These are phyloP conservation scores for Sebastes cheni DNA, from an alignment of 2,797 vertebrate species.

Conservation along the genomic window DNA sequence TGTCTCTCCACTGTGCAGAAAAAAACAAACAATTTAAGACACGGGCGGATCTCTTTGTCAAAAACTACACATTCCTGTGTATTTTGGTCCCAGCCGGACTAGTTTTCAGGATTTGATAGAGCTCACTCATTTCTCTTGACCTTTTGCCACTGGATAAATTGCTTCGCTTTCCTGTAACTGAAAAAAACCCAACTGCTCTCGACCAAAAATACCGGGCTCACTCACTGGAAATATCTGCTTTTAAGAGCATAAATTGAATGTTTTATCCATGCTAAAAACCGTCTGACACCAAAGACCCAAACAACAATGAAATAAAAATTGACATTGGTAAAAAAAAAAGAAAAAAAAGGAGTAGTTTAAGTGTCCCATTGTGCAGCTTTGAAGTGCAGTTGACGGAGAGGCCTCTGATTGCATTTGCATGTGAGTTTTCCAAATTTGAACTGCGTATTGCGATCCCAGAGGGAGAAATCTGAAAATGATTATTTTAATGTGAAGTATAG, in stretches of 20 bases:
- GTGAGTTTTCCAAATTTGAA: constrained; percentile 3
- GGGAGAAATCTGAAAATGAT: neutral
- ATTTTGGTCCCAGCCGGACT: constrained; percentile 19
- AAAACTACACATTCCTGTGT: neutral
- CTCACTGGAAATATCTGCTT: constrained; percentile 3
- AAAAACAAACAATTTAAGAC: neutral
- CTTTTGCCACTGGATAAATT: constrained; percentile 36
- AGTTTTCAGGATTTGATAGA: constrained; percentile 36
- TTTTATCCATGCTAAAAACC: neutral
- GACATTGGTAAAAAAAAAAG: neutral
- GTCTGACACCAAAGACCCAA: constrained; percentile 15
- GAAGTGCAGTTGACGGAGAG: constrained; percentile 17
- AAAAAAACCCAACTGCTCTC: neutral
- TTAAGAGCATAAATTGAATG: constrained; percentile 14
- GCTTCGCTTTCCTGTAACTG: constrained; percentile 9
- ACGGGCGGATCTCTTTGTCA: neutral
- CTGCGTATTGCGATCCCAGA: neutral
- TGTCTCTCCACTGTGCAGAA: neutral
- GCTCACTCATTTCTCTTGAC: constrained; percentile 43
- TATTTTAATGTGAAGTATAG: neutral
- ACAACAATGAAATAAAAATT: constrained; percentile 18
- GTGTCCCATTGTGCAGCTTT: constrained; percentile 21
- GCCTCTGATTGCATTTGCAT: constrained; percentile 44
- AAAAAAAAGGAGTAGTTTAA: neutral
- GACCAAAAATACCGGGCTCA: neutral